Evolutionary conservation across 2,797 vertebrate genomes (phyloP).

Genomic region (Vipera latastei): DNA sequence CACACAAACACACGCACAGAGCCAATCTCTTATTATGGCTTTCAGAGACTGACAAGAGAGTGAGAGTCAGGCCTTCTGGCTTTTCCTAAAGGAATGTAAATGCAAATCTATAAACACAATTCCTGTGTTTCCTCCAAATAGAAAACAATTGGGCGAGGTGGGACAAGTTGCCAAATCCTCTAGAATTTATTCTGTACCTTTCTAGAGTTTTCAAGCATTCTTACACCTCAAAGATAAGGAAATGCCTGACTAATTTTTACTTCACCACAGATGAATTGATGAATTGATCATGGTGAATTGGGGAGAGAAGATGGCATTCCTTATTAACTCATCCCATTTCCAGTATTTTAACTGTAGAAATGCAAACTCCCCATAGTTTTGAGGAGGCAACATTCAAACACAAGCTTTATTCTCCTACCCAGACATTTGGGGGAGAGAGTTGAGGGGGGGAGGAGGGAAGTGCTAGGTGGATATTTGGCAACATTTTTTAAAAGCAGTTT

Average conservation of each 20-base stretch:
- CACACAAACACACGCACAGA: not conserved
- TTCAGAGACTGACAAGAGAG: constrained; percentile 7
- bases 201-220: not conserved
- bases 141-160: constrained; percentile 4
- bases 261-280: not conserved
- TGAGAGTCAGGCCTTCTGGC: not conserved
- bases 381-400: not conserved
- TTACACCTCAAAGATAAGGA: constrained; percentile 1
- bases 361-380: not conserved
- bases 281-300: not conserved
- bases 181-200: not conserved
- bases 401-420: not conserved
- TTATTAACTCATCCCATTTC: not conserved
- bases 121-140: not conserved
- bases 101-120: fast-evolving
- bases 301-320: not conserved
- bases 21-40: not conserved
- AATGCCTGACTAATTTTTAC: not conserved
- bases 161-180: constrained; percentile 8
- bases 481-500: not conserved
- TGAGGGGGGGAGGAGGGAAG: not conserved
- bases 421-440: not conserved
- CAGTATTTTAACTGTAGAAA: not conserved
- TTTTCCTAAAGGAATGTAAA: constrained; percentile 28
- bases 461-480: not conserved